phyloP scores from a whole-genome alignment of 2,888 invertebrate species.

The Ophion ventricosus region DNA sequence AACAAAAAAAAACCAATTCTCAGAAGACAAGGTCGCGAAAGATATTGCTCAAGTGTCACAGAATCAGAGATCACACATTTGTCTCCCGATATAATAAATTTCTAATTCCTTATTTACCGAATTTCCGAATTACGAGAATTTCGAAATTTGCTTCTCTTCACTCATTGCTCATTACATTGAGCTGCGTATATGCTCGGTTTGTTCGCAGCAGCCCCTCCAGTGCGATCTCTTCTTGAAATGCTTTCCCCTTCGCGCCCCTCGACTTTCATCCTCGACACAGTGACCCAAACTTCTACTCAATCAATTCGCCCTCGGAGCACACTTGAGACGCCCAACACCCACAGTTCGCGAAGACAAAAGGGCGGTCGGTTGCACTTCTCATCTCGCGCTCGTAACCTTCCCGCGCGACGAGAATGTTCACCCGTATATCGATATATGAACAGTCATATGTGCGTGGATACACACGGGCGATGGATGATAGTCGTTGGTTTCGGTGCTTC shows the following conservation, averaged over 20 bases:
- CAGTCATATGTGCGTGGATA: conserved; percentile 3
- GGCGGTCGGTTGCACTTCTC: conserved; percentile 28
- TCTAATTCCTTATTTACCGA: conserved; percentile 26
- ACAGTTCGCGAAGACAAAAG: conserved; percentile 32
- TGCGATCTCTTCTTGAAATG: conserved; percentile 28
- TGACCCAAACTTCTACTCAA: conserved; percentile 56
- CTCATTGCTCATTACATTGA: conserved; percentile 2
- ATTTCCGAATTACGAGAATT: conserved; percentile 28
- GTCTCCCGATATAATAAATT: not conserved
- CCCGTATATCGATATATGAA: not conserved
- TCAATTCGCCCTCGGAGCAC: conserved; percentile 31
- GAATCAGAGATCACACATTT: conserved; percentile 19
- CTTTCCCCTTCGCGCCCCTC: not conserved
- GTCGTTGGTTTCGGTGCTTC: conserved; percentile 10
- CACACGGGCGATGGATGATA: conserved; percentile 8
- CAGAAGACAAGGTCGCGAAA: too few relatives aligned
- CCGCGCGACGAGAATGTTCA: conserved; percentile 21
- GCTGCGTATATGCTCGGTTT: not conserved
- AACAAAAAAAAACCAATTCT: too few relatives aligned
- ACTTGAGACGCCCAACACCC: conserved; percentile 6
- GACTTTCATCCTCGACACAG: conserved; percentile 44
- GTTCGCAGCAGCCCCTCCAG: not conserved
- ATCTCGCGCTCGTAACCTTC: conserved; percentile 19
- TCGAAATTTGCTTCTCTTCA: conserved; percentile 15
- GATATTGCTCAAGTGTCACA: not conserved